Evolutionary conservation across 2,888 invertebrate genomes (phyloP).

Genomic region (Drosophila glabriapex): DNA sequence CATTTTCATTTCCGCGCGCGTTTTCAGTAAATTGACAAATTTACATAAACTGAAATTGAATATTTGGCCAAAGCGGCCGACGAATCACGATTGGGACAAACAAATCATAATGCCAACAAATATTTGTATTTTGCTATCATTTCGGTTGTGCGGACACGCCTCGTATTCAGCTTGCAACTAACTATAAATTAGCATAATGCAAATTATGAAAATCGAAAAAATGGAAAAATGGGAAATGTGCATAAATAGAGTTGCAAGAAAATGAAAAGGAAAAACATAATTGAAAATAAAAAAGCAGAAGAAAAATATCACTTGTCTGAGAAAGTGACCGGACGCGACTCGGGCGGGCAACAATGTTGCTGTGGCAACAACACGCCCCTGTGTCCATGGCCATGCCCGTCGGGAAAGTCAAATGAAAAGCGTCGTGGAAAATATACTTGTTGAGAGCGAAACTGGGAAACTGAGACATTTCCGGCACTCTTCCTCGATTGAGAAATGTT

Average conservation of each 20-base stretch:
- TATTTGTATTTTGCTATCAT: conserved; percentile 57
- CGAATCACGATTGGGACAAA: conserved; percentile 30
- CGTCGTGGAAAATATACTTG: conserved; percentile 21
- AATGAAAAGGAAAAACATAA: conserved; percentile 37
- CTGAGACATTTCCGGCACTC: conserved; percentile 63
- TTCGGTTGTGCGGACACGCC: conserved; percentile 50
- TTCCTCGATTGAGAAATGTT: conserved; percentile 40
- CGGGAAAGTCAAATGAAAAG: conserved; percentile 45
- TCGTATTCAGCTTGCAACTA: conserved; percentile 15
- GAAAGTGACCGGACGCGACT: conserved; percentile 65
- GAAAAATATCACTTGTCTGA: conserved; percentile 6
- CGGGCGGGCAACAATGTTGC: conserved; percentile 45
- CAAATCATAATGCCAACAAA: conserved; percentile 62
- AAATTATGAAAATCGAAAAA: conserved; percentile 47
- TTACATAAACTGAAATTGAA: conserved; percentile 53
- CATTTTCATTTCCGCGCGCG: conserved; percentile 38
- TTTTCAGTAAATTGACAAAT: conserved; percentile 59
- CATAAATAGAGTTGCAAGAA: conserved; percentile 28
- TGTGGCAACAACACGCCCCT: conserved; percentile 20
- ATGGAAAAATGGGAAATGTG: conserved; percentile 45
- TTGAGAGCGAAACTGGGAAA: conserved; percentile 20
- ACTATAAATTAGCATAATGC: conserved; percentile 69
- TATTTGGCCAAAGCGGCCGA: conserved; percentile 3
- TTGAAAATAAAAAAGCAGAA: conserved; percentile 42
- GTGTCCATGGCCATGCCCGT: neutral